Evolutionary conservation across 2,113 vertebrate genomes (phyloP).

Genomic region (Hippotragus niger): DNA sequence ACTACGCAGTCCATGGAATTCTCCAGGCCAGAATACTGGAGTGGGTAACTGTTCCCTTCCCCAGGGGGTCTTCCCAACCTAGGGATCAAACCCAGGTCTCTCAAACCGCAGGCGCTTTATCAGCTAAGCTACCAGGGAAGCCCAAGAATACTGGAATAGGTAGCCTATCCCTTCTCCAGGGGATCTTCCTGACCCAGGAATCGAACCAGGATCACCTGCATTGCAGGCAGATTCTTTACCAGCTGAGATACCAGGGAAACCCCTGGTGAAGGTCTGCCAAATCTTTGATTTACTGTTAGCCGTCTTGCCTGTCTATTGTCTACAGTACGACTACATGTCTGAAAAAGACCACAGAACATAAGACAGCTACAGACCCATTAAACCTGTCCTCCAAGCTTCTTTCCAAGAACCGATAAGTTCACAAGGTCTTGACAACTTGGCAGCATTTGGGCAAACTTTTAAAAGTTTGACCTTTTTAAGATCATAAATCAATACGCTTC

Average conservation of each 20-base stretch:
- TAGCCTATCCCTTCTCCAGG: neutral
- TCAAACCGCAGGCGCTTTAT: accelerated
- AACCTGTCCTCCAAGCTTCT: neutral
- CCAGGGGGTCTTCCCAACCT: neutral
- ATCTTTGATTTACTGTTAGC: neutral
- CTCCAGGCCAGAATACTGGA: neutral
- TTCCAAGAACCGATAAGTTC: neutral
- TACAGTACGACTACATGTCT: neutral
- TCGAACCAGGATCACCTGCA: neutral
- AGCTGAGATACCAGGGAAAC: neutral
- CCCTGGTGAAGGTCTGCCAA: neutral
- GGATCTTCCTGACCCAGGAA: neutral
- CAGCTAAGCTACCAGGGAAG: neutral
- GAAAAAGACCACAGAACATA: neutral
- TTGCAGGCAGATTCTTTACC: neutral
- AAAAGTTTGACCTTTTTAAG: neutral
- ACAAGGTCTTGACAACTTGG: neutral
- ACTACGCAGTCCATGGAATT: neutral
- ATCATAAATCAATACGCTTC: neutral
- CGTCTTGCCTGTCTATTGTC: neutral
- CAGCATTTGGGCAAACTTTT: neutral
- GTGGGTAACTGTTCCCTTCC: neutral
- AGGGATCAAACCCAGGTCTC: neutral
- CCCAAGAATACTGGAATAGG: neutral
- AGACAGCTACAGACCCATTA: neutral